phyloP scores from a whole-genome alignment of 1,140 invertebrate species.

The Zeugodacus cucurbitae region DNA sequence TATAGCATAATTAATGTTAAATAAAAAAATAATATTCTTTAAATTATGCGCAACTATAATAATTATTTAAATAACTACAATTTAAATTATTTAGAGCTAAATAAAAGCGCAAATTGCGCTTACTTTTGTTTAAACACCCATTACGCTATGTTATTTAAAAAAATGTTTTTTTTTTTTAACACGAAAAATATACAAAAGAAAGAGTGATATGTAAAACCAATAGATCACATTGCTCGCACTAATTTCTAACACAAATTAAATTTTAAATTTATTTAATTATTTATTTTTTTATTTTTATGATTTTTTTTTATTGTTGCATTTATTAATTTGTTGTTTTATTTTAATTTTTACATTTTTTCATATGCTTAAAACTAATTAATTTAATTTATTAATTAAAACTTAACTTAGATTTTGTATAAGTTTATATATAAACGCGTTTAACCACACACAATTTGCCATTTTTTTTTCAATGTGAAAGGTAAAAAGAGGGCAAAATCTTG shows the following conservation, averaged over 20 bases:
- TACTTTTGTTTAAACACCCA: background rate
- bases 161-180: background rate
- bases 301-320: no score
- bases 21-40: no score
- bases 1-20: no score
- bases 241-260: background rate
- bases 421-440: conserved; percentile 30
- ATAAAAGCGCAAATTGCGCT: background rate
- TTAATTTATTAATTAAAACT: conserved; percentile 25
- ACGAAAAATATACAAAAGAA: background rate
- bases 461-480: conserved; percentile 32
- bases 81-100: background rate
- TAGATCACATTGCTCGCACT: no score
- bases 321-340: conserved; percentile 4
- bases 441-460: conserved; percentile 20
- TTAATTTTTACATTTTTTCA: conserved; percentile 3
- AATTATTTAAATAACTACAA: no score
- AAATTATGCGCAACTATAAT: no score
- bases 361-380: conserved; percentile 22
- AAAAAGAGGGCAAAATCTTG: conserved; percentile 8
- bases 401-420: conserved; percentile 15
- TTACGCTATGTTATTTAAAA: background rate
- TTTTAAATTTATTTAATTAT: background rate
- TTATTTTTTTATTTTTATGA: background rate
- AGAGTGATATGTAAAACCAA: background rate